Percentiles rank a stretch among this genome's conserved stretches.
phyloP scores from a whole-genome alignment of 2,797 vertebrate species.

The Lagorchestes hirsutus region DNA sequence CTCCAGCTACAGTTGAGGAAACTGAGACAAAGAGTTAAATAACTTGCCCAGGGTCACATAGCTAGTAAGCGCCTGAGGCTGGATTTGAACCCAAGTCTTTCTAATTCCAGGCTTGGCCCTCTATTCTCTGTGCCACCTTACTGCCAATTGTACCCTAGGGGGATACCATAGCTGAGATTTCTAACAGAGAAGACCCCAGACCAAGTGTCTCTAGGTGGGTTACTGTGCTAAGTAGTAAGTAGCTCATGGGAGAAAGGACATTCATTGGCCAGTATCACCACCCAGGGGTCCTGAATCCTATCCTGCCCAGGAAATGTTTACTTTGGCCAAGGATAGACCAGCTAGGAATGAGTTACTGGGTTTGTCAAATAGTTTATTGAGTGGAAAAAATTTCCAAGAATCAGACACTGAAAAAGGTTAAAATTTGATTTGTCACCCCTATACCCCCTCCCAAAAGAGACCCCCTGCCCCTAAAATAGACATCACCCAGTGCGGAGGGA shows the following conservation, averaged over 20 bases:
- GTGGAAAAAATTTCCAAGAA: background rate
- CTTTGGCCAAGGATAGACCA: background rate
- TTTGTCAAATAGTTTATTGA: background rate
- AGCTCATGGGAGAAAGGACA: background rate
- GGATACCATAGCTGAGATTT: background rate
- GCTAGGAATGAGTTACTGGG: background rate
- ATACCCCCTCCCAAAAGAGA: background rate
- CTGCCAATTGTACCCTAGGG: too few relatives aligned
- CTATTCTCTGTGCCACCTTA: background rate
- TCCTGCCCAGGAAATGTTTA: background rate
- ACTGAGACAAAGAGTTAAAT: background rate
- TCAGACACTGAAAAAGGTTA: background rate
- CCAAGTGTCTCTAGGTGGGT: background rate
- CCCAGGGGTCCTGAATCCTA: background rate
- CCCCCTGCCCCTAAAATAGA: background rate
- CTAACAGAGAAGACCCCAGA: background rate
- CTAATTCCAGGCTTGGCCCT: background rate
- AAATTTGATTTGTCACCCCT: background rate
- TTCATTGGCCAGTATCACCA: background rate
- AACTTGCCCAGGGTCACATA: background rate
- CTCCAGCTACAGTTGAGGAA: background rate
- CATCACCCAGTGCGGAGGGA: background rate
- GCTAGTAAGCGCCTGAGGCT: background rate
- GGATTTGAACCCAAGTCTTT: background rate
- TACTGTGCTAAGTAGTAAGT: background rate